phyloP scores from a whole-genome alignment of 2,113 vertebrate genomes.

The Eulemur rufifrons region DNA sequence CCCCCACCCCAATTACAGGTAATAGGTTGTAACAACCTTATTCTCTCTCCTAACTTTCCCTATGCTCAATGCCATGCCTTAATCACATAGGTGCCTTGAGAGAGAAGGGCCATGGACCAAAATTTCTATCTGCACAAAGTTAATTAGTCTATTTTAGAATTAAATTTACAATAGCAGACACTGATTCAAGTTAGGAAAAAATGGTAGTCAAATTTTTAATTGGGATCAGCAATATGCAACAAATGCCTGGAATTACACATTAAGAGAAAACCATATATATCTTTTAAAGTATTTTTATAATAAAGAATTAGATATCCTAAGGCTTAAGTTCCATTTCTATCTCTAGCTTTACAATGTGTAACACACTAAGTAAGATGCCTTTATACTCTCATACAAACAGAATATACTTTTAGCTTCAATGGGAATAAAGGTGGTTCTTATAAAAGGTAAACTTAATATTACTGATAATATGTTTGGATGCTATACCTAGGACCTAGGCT shows the following conservation, averaged over 20 bases:
- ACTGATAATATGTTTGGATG: background rate
- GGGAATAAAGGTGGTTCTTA: background rate
- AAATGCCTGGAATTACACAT: slow-evolving; percentile 8
- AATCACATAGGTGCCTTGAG: background rate
- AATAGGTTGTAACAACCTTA: background rate
- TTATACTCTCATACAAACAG: background rate
- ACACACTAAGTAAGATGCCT: background rate
- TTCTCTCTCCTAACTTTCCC: background rate
- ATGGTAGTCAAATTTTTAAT: background rate
- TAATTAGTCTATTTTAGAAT: background rate
- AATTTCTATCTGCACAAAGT: background rate
- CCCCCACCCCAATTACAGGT: background rate
- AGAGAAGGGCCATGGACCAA: background rate
- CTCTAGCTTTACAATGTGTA: background rate
- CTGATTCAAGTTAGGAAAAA: slow-evolving; percentile 9
- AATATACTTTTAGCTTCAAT: background rate
- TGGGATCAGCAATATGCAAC: background rate
- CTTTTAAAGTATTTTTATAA: background rate
- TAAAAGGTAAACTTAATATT: background rate
- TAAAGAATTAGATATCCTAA: background rate
- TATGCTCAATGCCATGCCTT: background rate
- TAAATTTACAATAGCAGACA: background rate
- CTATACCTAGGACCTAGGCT: background rate
- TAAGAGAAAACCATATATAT: background rate
- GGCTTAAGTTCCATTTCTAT: background rate